These are phyloP conservation scores for Microcebus jonahi DNA, from an alignment of 2,113 vertebrate genomes.

Conservation along the genomic window DNA sequence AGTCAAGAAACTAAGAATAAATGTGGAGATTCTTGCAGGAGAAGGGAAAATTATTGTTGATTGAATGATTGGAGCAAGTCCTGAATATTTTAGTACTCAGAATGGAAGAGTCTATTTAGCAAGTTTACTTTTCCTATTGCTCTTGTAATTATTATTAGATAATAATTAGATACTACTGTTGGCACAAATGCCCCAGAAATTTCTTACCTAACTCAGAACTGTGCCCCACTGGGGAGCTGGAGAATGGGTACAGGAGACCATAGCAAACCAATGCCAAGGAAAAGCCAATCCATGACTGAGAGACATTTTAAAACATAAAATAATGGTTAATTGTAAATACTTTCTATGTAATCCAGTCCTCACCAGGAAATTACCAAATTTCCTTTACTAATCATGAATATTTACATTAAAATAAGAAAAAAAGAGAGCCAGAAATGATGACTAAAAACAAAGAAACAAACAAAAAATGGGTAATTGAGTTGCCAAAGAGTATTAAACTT, in stretches of 20 bases:
- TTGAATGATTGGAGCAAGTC: background rate
- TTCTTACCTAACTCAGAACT: slow-evolving; percentile 36
- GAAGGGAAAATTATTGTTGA: background rate
- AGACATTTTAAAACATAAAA: slow-evolving; percentile 3
- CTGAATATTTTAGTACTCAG: background rate
- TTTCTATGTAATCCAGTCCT: slow-evolving; percentile 3
- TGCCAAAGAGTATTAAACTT: slow-evolving; percentile 48
- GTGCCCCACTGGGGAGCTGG: background rate
- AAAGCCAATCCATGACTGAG: slow-evolving; percentile 16
- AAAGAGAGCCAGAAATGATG: slow-evolving; percentile 6
- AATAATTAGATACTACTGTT: background rate
- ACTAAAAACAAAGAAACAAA: background rate
- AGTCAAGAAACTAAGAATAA: slow-evolving; percentile 37
- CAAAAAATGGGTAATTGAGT: background rate
- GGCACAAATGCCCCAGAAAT: background rate
- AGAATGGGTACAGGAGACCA: background rate
- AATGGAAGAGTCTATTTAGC: background rate
- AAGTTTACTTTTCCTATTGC: slow-evolving; percentile 25
- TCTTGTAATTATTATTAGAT: slow-evolving; percentile 10
- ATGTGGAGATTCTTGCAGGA: background rate
- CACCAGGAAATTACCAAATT: slow-evolving; percentile 21
- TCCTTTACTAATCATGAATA: slow-evolving; percentile 39
- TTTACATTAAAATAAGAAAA: slow-evolving; percentile 13
- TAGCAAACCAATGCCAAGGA: background rate
- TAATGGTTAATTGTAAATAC: background rate